Conservation (phyloP, 2,888 invertebrate species). For the Leptothorax acervorum region DNA sequence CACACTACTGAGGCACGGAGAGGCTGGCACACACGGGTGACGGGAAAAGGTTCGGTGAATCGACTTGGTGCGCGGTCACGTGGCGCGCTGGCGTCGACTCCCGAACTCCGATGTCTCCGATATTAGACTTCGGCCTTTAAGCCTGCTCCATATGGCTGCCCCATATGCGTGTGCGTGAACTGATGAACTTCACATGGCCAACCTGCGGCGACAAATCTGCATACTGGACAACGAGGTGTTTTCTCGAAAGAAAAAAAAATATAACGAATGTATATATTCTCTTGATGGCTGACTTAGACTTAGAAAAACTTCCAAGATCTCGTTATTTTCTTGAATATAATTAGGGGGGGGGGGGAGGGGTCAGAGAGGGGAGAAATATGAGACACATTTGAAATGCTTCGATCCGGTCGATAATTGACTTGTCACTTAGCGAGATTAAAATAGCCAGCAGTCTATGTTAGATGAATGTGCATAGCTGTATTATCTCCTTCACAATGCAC, state of each 20-base stretch:
- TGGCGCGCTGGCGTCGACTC: constrained; percentile 42
- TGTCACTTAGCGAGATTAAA: not conserved
- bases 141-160: not conserved
- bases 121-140: constrained; percentile 17
- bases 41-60: constrained; percentile 8
- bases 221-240: not conserved
- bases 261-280: no score
- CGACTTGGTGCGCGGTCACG: constrained; percentile 38
- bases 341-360: not conserved
- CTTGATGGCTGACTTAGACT: not conserved
- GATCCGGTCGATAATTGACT: not conserved
- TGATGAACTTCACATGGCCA: no score
- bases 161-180: no score
- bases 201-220: not conserved
- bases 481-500: not conserved
- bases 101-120: not conserved
- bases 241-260: not conserved
- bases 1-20: not conserved
- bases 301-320: not conserved
- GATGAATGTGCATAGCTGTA: not conserved
- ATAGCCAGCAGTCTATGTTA: not conserved
- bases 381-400: not conserved
- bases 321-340: not conserved
- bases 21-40: not conserved
- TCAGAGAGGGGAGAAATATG: not conserved